These are phyloP conservation scores for Tubiluchus corallicola DNA, from an alignment of 2,888 invertebrate species.

Conservation along the genomic window DNA sequence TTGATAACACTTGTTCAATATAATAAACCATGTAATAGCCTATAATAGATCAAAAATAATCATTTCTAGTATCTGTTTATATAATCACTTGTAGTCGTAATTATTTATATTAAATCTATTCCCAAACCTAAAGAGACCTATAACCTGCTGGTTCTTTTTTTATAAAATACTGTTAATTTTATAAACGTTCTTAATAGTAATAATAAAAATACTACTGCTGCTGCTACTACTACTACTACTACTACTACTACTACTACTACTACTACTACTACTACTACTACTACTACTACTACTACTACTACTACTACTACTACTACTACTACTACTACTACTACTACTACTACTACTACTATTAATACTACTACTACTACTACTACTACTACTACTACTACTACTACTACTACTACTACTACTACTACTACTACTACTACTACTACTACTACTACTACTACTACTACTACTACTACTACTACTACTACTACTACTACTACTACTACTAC, in stretches of 20 bases:
- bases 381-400: constrained; percentile 3
- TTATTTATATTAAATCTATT: no score
- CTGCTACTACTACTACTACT: constrained; percentile 3
- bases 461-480: constrained; percentile 3
- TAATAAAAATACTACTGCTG: no score
- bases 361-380: constrained; percentile 3
- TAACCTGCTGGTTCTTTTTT: no score
- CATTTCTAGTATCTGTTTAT: no score
- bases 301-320: constrained; percentile 3
- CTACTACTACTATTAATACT: no score
- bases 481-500: constrained; percentile 3
- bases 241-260: constrained; percentile 3
- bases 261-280: constrained; percentile 3
- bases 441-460: constrained; percentile 3
- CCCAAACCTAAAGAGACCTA: no score
- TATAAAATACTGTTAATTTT: no score
- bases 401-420: constrained; percentile 3
- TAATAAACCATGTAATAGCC: no score
- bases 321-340: constrained; percentile 3
- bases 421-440: constrained; percentile 3
- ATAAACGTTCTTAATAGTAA: no score
- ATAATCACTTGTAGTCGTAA: no score
- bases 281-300: constrained; percentile 3
- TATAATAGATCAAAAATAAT: no score
- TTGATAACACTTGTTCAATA: no score